phyloP scores from a whole-genome alignment of 2,888 invertebrate species.

The Griposia aprilina region DNA sequence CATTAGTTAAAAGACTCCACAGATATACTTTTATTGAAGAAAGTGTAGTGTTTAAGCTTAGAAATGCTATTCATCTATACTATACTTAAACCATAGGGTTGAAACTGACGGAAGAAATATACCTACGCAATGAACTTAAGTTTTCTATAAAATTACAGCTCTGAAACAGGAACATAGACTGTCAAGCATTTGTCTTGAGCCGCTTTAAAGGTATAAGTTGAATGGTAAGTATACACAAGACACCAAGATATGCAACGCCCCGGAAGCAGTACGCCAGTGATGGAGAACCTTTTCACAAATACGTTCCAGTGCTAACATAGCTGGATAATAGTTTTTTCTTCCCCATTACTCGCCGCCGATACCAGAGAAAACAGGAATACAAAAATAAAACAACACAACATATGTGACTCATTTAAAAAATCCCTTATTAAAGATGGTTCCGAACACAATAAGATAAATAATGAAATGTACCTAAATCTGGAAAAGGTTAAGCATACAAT shows the following conservation, averaged over 20 bases:
- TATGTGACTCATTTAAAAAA: background rate
- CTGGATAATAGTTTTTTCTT: background rate
- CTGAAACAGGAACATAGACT: slow-evolving; percentile 39
- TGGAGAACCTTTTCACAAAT: slow-evolving; percentile 25
- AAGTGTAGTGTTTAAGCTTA: background rate
- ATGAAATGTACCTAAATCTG: background rate
- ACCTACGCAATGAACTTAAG: slow-evolving; percentile 30
- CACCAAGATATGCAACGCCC: slow-evolving; percentile 41
- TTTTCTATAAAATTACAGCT: slow-evolving; percentile 53
- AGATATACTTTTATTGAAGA: background rate
- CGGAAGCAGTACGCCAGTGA: slow-evolving; percentile 35
- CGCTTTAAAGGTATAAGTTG: slow-evolving; percentile 14
- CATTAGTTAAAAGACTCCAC: background rate
- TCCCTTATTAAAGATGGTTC: background rate
- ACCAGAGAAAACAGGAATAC: background rate
- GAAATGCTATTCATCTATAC: slow-evolving; percentile 21
- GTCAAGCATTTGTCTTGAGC: slow-evolving; percentile 43
- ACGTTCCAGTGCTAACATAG: background rate
- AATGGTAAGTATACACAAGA: slow-evolving; percentile 27
- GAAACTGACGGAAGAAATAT: slow-evolving; percentile 37
- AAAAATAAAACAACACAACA: no score
- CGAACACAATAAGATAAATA: background rate
- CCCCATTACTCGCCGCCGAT: no score
- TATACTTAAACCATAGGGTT: slow-evolving; percentile 18
- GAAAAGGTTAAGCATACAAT: background rate